Base-by-base conservation (phyloP, 2,113 vertebrate species). In the Cinclus cinclus region DNA sequence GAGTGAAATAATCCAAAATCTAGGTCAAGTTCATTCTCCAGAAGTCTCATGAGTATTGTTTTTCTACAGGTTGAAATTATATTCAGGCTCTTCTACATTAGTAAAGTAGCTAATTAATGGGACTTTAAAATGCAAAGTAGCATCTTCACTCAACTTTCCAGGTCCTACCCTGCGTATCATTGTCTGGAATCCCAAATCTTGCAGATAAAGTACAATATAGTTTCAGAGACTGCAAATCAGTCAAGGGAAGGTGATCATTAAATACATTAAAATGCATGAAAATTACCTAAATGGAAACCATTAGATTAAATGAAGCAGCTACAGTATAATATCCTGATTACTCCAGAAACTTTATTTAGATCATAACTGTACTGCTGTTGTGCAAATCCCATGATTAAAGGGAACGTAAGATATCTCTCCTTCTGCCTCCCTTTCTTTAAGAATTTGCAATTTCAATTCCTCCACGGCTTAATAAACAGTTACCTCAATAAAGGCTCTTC, bases 181-280 rank as follows among this genome's bases (percentile, higher is more conserved):
- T 94, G 85, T 83, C 85, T 96, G 62, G 52, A 95, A 65, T 86
- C 67, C 67, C 42, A 63, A 64, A 76, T 77, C 94, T 49, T 92
- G 76, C 52, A 87, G 91, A 87, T 92, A 68, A 93, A 97, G 94
- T 94, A 90, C 73, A 74, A 79, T 94, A 96, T 78, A 89, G 24
- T 96, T 95, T 91, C 81, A 94, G 85, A 77, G 75, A 73, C 2
- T 94, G 90, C 98, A 98, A 97, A 97, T 98, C 96, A 98, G 59
- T 81, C 19, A 49, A 94, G 93, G 87, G 95, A 97, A 98, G 96
- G 95, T 98, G 96, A 98, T 98, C 96, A 97, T 98, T 98, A 97
- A 98, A 96, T 96, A 97, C 92, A 98, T 98, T 98, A 97, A 98
- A 98, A 98, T 97, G 96, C 96, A 97, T 97, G 96, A 97, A 98